A percentile compares a stretch with the other conserved stretches of the same genome.
phyloP scores from a whole-genome alignment of 2,113 vertebrate species.

The Phylloscopus whistleri region DNA sequence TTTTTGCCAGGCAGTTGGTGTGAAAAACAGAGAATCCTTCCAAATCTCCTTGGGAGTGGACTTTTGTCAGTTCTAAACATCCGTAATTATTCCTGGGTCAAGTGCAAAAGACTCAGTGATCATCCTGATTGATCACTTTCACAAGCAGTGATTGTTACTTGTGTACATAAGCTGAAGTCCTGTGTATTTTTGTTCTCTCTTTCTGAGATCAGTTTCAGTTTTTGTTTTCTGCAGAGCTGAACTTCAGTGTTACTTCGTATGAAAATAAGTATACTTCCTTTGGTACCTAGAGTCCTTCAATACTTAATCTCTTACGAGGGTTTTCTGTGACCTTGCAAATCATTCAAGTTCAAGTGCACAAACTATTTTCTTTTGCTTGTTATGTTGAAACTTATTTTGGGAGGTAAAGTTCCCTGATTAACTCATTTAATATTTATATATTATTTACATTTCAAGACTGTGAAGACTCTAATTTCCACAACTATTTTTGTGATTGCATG shows the following conservation, averaged over 20 bases:
- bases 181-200: background rate
- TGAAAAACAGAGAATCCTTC: background rate
- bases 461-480: background rate
- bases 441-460: background rate
- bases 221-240: background rate
- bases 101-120: background rate
- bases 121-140: background rate
- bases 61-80: background rate
- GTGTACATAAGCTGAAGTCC: background rate
- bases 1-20: background rate
- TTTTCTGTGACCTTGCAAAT: background rate
- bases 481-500: background rate
- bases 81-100: fast-evolving
- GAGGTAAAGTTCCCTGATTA: background rate
- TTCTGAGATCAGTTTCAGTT: background rate
- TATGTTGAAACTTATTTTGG: background rate
- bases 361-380: background rate
- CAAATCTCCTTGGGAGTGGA: background rate
- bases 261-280: background rate
- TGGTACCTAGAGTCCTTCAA: background rate
- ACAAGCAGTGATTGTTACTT: background rate
- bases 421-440: background rate
- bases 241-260: background rate
- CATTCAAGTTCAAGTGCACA: background rate
- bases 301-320: background rate